A percentile compares a stretch with the other conserved stretches of the same genome.
Conservation (phyloP, 1,140 invertebrate genomes). For the Mizuhopecten yessoensis region DNA sequence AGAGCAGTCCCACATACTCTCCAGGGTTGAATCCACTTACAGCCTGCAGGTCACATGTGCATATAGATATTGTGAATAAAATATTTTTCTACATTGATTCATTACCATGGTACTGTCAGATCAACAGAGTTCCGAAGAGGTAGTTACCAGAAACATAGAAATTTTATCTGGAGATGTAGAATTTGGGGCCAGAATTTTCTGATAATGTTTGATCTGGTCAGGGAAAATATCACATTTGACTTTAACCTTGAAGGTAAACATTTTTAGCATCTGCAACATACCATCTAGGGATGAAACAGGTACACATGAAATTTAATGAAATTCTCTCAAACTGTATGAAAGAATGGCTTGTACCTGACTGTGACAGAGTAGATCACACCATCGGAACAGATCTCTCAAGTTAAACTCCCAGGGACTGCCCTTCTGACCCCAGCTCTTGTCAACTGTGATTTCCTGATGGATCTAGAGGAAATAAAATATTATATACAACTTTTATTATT, state of each 20-base stretch:
- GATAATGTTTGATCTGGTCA: too few relatives aligned
- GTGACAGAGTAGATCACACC: constrained; percentile 89
- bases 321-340: too few relatives aligned
- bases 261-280: too few relatives aligned
- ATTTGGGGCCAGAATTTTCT: too few relatives aligned
- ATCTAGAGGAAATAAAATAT: constrained; percentile 82
- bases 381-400: constrained; percentile 95
- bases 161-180: too few relatives aligned
- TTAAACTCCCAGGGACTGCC: constrained; percentile 99
- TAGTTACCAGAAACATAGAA: too few relatives aligned
- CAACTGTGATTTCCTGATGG: constrained; percentile 86
- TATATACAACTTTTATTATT: constrained; percentile 42
- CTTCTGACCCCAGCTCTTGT: constrained; percentile 87
- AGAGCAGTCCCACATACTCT: constrained; percentile 90
- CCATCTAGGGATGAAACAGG: too few relatives aligned
- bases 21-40: constrained; percentile 85
- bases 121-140: too few relatives aligned
- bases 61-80: background rate
- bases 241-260: too few relatives aligned
- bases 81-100: too few relatives aligned
- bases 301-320: background rate
- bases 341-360: constrained; percentile 73
- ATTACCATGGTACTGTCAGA: background rate
- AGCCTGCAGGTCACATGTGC: constrained; percentile 59
- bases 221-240: too few relatives aligned